Conservation (phyloP, 2,797 vertebrate species). For the Zenarchopterus dispar region DNA sequence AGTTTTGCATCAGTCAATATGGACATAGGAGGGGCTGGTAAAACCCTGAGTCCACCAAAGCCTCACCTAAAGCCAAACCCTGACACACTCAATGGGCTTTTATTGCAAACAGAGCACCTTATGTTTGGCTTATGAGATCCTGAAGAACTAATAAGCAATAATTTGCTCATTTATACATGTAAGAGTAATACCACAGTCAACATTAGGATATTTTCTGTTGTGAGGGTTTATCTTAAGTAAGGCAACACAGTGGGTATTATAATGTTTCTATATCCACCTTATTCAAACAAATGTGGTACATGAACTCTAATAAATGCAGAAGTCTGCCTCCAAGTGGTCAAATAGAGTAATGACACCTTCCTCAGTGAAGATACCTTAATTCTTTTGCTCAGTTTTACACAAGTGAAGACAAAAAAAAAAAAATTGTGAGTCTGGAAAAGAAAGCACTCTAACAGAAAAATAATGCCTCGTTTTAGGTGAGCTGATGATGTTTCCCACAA, state of each 20-base stretch:
- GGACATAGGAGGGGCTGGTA: conserved; percentile 50
- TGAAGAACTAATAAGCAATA: not conserved
- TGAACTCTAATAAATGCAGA: not conserved
- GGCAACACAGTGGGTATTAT: not conserved
- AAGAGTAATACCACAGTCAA: no score
- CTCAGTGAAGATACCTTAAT: no score
- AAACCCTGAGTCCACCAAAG: conserved; percentile 20
- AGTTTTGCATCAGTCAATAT: conserved; percentile 53
- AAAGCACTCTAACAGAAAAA: not conserved
- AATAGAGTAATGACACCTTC: not conserved
- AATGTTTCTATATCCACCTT: no score
- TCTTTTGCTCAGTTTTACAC: not conserved
- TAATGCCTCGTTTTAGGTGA: not conserved
- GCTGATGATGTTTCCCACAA: not conserved
- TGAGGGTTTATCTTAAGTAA: not conserved
- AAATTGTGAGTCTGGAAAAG: not conserved
- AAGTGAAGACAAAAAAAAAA: not conserved
- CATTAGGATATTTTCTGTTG: not conserved
- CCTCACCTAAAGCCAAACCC: conserved; percentile 28
- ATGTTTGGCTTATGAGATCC: not conserved
- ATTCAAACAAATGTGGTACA: no score
- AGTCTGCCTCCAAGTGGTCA: conserved; percentile 64
- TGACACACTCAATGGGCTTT: conserved; percentile 17
- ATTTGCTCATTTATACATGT: no score
- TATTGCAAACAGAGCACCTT: not conserved